Evolutionary conservation across 1,140 invertebrate species (phyloP), one percentile per base, ranked within the genome.

Genomic region (Hylaeus anthracinus): DNA sequence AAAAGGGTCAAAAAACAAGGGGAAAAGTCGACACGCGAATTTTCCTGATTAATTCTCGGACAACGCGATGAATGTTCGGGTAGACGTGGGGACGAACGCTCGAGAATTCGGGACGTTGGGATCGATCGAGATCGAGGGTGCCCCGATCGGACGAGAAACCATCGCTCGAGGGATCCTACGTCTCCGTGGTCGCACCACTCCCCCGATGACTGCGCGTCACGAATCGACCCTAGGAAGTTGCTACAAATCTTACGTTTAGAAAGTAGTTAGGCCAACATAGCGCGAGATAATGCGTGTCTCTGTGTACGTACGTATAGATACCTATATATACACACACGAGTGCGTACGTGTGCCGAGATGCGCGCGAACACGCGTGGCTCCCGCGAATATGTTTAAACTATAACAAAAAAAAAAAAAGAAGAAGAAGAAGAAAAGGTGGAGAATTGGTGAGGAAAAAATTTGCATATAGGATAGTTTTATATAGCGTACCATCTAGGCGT

Each of bases 391-490:
- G 67, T 76, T 70, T 79, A 72, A 73, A 71, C 69, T 85, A 86
- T 63, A 64, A 12, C 26, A 26, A 26, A 26, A 26, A 26, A 26
- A 26, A 26, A 26, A 26, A 26, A 26, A 26, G 0, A 26, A n/a
- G n/a, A 26, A 26, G 0, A 26, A 26, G 26, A 26, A 26, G 26
- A 26, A 26, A 0, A 26, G 26, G 26, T 26, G 26, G 26, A 39
- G 15, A 43, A 45, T 85, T 80, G 82, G 63, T 15, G 76, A 79
- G 9, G 5, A 65, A 86, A 26, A 89, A 88, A 90, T 82, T 86
- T 84, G 86, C 84, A 83, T 90, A 85, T 74, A 92, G 88, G 88
- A 92, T 92, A 93, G 91, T 92, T 92, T 92, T 92, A 92, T 91
- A 92, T 91, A 92, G 92, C 88, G 88, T 90, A 85, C 89, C 88